phyloP scores from a whole-genome alignment of 2,888 invertebrate genomes.

The Pocota personata region DNA sequence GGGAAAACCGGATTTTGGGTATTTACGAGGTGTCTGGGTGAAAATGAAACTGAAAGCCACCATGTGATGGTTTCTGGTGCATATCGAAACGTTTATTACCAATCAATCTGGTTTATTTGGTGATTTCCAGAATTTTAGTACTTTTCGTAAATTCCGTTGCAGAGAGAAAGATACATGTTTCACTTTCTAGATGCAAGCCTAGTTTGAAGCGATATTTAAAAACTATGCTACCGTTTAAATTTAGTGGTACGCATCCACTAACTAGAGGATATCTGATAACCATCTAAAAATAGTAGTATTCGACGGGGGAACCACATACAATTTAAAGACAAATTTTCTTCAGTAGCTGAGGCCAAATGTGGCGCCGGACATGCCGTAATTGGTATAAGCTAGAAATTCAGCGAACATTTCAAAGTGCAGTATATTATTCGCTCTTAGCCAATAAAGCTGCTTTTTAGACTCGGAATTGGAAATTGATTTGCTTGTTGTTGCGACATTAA shows the following conservation, averaged over 20 bases:
- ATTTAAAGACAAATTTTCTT: background rate
- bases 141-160: background rate
- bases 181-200: background rate
- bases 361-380: background rate
- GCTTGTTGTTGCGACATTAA: background rate
- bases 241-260: background rate
- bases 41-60: conserved; percentile 37
- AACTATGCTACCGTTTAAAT: background rate
- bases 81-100: conserved; percentile 32
- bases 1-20: conserved; percentile 37
- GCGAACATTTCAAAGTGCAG: background rate
- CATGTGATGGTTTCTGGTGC: background rate
- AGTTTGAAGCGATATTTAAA: too few species aligned
- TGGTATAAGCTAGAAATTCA: background rate
- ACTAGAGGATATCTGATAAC: background rate
- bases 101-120: conserved; percentile 16
- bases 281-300: background rate
- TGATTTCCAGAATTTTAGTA: background rate
- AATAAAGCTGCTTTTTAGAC: background rate
- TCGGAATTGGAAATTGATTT: background rate
- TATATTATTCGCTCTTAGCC: background rate
- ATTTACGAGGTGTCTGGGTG: conserved; percentile 15
- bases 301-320: background rate
- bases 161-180: background rate
- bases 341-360: background rate